Evolutionary conservation across 2,888 invertebrate species (phyloP).

Genomic region (Pollenia griseotomentosa): DNA sequence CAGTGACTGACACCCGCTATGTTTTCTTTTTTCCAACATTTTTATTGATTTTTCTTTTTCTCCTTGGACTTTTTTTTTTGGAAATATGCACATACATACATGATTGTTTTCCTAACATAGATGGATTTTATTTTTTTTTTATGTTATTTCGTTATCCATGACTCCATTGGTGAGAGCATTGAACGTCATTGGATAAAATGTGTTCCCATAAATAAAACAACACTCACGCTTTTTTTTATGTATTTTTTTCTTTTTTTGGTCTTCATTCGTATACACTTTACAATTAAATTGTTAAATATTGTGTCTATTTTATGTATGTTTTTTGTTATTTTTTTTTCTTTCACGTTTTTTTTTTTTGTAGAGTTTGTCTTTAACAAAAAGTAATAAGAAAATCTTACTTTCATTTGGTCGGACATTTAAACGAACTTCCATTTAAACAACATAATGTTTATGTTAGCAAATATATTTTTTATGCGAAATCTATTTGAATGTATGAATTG

Average conservation of each 20-base stretch:
- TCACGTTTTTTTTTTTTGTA: not conserved
- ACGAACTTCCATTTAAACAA: constrained; percentile 9
- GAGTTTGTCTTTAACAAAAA: constrained; percentile 35
- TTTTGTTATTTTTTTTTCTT: constrained; percentile 21
- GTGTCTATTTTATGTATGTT: constrained; percentile 57
- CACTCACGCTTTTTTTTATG: constrained; percentile 60
- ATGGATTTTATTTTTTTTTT: constrained; percentile 41
- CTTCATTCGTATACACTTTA: constrained; percentile 62
- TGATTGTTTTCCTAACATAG: constrained; percentile 42
- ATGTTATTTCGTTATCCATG: constrained; percentile 61
- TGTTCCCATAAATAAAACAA: constrained; percentile 71
- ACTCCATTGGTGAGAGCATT: constrained; percentile 68
- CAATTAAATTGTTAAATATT: constrained; percentile 66
- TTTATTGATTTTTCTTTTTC: constrained; percentile 69
- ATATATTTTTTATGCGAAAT: not conserved
- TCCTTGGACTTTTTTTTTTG: constrained; percentile 13
- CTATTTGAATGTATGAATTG: constrained; percentile 39
- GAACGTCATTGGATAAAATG: constrained; percentile 73
- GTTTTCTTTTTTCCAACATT: constrained; percentile 58
- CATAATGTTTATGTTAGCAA: constrained; percentile 22
- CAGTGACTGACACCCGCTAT: constrained; percentile 72
- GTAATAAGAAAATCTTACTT: constrained; percentile 61
- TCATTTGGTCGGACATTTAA: constrained; percentile 56
- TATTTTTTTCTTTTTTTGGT: constrained; percentile 31
- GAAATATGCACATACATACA: constrained; percentile 25